Evolutionary conservation across 64 coral and sea anemone species (phyloP), one percentile per base, ranked within the genome.

Genomic region (Porites lutea): DNA sequence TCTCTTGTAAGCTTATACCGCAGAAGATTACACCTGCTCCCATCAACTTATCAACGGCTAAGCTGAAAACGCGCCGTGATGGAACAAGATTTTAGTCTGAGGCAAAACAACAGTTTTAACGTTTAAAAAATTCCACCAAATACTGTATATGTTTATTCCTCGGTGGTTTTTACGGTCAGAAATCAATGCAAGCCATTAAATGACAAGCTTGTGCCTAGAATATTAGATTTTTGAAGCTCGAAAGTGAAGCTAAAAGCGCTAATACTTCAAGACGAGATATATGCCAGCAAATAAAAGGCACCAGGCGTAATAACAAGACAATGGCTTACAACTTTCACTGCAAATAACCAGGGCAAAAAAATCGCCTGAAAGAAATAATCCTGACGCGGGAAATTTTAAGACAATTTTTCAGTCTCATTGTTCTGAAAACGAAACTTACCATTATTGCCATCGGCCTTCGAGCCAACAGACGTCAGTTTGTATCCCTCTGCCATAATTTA

Each of bases 381-480:
- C 45, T 84, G 48, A 43, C 49, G 27, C 81, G 48, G 79, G 27
- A 60, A 68, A 63, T 68, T 69, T 68, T 18, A 68, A 64, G 59
- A 6, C 8, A 9, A 37, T 47, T 48, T 48, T 50, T 51, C 80
- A 18, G 11, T 84, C 66, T 83, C 27, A 20, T 44, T 61, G 60
- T 19, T 65, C 63, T 52, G 45, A 52, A 75, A 14, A 16, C 13
- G 27, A 51, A 51, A 84, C 81, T n/a, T 68, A 84, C 81, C 81
- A 68, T 48, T 84, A 84, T 69, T 68, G 67, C 81, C 81, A 84
- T 69, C 48, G 19, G 15, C 69, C 69, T 84, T 84, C 62, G 62
- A 84, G 9, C 81, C 63, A 13, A 8, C 10, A 47, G 81, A 61
- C 61, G 81, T 84, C 63, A 84, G 52, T 69, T 84, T 84, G 81